Evolutionary conservation across 2,888 invertebrate genomes (phyloP).

Genomic region (Meteorus colon): DNA sequence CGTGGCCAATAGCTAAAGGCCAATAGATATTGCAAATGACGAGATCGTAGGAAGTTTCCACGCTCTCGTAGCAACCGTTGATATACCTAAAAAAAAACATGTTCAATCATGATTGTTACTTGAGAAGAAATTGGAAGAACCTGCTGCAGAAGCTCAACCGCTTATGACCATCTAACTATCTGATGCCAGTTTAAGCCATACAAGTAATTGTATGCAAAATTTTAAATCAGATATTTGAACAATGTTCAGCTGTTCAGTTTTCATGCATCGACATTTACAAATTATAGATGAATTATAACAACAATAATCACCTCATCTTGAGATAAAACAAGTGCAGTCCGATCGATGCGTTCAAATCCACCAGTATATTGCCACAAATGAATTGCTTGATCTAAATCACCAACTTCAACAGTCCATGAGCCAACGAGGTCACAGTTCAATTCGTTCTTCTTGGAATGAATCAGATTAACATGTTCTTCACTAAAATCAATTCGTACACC

Average conservation of each 20-base stretch:
- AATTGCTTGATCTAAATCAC: constrained; percentile 97
- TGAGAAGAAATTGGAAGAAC: neutral
- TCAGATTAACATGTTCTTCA: constrained; percentile 84
- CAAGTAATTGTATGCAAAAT: no score
- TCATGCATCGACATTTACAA: no score
- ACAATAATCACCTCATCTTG: constrained; percentile 74
- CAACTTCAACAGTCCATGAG: constrained; percentile 96
- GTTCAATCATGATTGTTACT: neutral
- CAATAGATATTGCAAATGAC: constrained; percentile 93
- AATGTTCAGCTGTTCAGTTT: no score
- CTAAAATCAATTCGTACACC: constrained; percentile 73
- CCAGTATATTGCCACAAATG: constrained; percentile 97
- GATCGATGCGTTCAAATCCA: constrained; percentile 91
- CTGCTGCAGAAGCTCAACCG: neutral
- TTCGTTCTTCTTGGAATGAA: constrained; percentile 82
- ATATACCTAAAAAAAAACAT: constrained; percentile 77
- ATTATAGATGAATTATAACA: no score
- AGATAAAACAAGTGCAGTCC: constrained; percentile 81
- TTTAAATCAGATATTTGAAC: no score
- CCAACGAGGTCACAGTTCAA: constrained; percentile 91
- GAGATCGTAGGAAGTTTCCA: constrained; percentile 85
- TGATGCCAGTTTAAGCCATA: no score
- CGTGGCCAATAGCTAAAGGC: constrained; percentile 99
- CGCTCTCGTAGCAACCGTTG: constrained; percentile 83
- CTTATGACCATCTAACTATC: no score